Base-by-base conservation (phyloP, 2,113 vertebrate species). In the Chunga burmeisteri region DNA sequence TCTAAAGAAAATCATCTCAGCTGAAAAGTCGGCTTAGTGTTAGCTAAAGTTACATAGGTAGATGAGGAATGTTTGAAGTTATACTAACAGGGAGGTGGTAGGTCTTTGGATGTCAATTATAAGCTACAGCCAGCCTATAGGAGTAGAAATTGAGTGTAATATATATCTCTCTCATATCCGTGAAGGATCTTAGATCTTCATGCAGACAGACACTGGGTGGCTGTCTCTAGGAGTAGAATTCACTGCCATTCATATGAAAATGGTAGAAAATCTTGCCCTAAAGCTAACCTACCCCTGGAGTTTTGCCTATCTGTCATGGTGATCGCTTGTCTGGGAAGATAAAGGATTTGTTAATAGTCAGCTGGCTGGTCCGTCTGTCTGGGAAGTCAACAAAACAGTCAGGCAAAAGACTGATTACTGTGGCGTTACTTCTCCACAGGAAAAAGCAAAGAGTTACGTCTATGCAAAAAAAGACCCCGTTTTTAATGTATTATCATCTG, bases 211-310 rank as follows among this genome's bases (percentile, higher is more conserved):
- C 62, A 18, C 68, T 77, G 49, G 36, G n/a, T 93, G 67, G n/a
- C 70, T 96, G 78, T 78, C 78, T 80, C 68, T 71, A 67, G 81
- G 88, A 94, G 32, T 6, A 61, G 53, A 78, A 94, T 87, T 95
- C 62, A 9, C 73, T 94, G 73, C 86, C 79, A 91, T 97, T 96
- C 90, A 93, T 90, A 83, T 96, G 92, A 94, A 95, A 93, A 94
- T 68, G 20, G 49, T 87, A 82, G 90, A 92, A 97, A 97, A 96
- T 95, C 87, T 88, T 97, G 81, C 95, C 94, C 95, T 96, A 81
- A 95, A 96, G 95, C 90, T 93, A 96, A 83, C 68, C 62, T 95
- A 32, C 83, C 86, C 91, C 94, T 81, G 95, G 88, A 95, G 93
- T 65, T 96, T 86, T 94, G 55, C 87, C 52, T 90, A 59, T 96